Evolutionary conservation across 2,888 invertebrate species (phyloP), one percentile per base, ranked within the genome.

Genomic region (Hypena proboscidalis): DNA sequence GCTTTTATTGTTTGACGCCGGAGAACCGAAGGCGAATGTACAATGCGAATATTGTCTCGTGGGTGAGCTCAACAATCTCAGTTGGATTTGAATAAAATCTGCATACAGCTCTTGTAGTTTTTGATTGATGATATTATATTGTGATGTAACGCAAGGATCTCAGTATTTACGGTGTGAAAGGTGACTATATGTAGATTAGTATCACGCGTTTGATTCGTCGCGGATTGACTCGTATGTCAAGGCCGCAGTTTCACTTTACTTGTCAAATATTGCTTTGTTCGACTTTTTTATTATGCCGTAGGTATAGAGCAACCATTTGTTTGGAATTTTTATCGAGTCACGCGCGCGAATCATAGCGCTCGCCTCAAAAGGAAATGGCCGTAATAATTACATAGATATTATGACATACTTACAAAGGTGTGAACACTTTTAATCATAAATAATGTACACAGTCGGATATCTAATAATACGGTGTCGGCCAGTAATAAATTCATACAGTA

Each of bases 161-260:
- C 59, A 50, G 63, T 75, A 65, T 70, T 75, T 72, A 67, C 69
- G 68, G 74, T 85, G 79, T 79, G 79, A 87, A 87, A 88, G 88
- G 89, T 88, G 83, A 86, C 82, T 73, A 58, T 87, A 89, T 87
- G 87, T 67, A 87, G 85, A 88, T 89, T 82, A 79, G 80, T 61
- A 82, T 83, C 82, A 83, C 78, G 80, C 68, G 58, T 80, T 78
- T 75, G 81, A 80, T 83, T 80, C 80, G 75, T 70, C 65, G 60
- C 60, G 51, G 72, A 74, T 74, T 81, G 81, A 74, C 68, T 72
- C 73, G 71, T 72, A 77, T 83, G 84, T 83, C 85, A 85, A 85
- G 85, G 85, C 52, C 73, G 71, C 30, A 41, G 72, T 75, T 77
- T 79, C 73, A 75, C 69, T 75, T 75, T 62, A 82, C 77, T 80